Evolutionary conservation across 1,140 invertebrate species (phyloP).

Genomic region (Drosophila dunni): DNA sequence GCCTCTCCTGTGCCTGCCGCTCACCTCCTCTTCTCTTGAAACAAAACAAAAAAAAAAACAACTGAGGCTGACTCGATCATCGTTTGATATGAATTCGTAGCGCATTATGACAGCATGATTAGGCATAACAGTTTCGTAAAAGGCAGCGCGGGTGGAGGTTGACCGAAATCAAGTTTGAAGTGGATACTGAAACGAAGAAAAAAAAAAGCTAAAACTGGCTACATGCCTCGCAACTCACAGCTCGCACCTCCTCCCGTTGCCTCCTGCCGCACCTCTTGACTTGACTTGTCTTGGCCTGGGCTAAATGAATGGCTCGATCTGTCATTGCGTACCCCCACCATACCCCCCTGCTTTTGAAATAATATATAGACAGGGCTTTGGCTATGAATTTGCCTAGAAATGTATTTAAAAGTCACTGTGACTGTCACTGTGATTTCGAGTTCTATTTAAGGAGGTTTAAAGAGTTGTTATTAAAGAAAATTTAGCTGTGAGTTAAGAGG

Average conservation of each 20-base stretch:
- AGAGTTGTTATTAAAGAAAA: too few relatives aligned
- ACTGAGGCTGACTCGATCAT: constrained; percentile 79
- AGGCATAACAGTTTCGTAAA: constrained; percentile 84
- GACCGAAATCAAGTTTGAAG: constrained; percentile 80
- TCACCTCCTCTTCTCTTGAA: constrained; percentile 14
- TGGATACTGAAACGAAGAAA: constrained; percentile 45
- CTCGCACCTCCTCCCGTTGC: background rate
- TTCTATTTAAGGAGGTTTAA: too few relatives aligned
- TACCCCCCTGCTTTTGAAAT: background rate
- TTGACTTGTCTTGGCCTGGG: constrained; percentile 24
- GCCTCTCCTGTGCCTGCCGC: background rate
- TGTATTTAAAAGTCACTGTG: too few relatives aligned
- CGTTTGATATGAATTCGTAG: constrained; percentile 83
- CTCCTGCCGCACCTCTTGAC: constrained; percentile 7
- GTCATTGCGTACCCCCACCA: constrained; percentile 62
- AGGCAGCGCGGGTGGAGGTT: constrained; percentile 71
- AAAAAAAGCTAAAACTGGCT: constrained; percentile 52
- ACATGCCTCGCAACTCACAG: constrained; percentile 19
- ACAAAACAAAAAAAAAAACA: constrained; percentile 61
- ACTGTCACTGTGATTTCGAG: too few relatives aligned
- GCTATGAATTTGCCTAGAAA: constrained; percentile 48
- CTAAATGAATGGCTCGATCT: constrained; percentile 64
- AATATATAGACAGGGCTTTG: constrained; percentile 26
- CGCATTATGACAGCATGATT: constrained; percentile 85
- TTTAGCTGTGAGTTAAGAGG: too few relatives aligned